phyloP scores from a whole-genome alignment of 2,797 vertebrate species.

The Galago senegalensis region DNA sequence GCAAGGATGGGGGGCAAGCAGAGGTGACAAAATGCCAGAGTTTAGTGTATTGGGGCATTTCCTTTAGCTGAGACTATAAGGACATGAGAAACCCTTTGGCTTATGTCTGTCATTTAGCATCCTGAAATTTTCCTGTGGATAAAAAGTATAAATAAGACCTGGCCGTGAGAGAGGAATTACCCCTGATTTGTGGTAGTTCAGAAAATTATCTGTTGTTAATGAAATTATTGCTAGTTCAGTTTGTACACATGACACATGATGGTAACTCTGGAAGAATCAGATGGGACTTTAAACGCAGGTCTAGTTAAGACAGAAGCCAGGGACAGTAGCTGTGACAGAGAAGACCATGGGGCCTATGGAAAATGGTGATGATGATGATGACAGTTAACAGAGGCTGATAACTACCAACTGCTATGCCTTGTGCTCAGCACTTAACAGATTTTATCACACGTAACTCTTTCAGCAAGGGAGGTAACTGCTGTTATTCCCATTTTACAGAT shows the following conservation, averaged over 20 bases:
- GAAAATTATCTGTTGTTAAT: neutral
- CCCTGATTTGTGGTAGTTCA: neutral
- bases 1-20: too few species aligned
- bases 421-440: neutral
- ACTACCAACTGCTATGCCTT: neutral
- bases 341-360: neutral
- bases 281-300: neutral
- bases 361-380: accelerated
- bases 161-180: neutral
- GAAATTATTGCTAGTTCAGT: neutral
- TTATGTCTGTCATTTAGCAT: neutral
- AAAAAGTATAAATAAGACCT: neutral
- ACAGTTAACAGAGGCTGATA: neutral
- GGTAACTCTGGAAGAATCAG: neutral
- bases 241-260: neutral
- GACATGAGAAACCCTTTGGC: neutral
- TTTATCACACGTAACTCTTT: neutral
- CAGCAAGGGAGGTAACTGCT: neutral
- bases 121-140: neutral
- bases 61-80: neutral
- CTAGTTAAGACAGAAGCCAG: neutral
- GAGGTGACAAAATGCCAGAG: accelerated
- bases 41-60: neutral
- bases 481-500: neutral
- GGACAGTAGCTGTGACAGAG: neutral